phyloP scores from a whole-genome alignment of 1,140 invertebrate species.

The Drosophila suzukii region DNA sequence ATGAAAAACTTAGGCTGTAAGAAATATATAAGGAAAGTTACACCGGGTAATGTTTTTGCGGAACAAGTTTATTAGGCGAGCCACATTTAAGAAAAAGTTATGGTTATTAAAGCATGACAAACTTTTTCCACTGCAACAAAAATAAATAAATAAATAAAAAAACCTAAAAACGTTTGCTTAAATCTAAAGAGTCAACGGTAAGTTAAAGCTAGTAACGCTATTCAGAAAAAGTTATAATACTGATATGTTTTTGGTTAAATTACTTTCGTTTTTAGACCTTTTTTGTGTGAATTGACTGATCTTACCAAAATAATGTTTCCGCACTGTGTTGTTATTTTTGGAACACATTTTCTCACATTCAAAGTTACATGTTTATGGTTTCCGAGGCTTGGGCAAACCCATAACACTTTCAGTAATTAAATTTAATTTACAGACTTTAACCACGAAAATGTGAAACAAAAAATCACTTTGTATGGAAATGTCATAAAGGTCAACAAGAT shows the following conservation, averaged over 20 bases:
- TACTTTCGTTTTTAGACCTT: too few relatives aligned
- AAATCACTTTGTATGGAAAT: constrained; percentile 10
- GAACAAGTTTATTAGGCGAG: background rate
- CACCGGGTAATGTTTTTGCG: background rate
- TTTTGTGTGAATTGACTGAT: too few relatives aligned
- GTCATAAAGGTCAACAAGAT: constrained; percentile 43
- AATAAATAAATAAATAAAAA: too few relatives aligned
- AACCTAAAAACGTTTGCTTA: too few relatives aligned
- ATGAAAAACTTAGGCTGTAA: background rate
- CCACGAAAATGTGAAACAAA: background rate
- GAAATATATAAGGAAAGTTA: background rate
- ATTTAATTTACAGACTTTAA: constrained; percentile 28
- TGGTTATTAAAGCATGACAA: background rate
- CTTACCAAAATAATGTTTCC: too few relatives aligned
- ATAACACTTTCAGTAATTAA: constrained; percentile 23
- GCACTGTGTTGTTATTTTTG: too few relatives aligned
- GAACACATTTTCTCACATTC: too few relatives aligned
- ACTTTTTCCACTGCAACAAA: too few relatives aligned
- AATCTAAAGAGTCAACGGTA: too few relatives aligned
- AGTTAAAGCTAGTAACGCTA: too few relatives aligned
- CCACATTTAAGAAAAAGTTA: background rate
- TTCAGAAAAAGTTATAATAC: too few relatives aligned
- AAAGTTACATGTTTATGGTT: background rate
- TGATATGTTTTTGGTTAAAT: too few relatives aligned
- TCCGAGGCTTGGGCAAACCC: background rate